Percentiles rank a stretch among this genome's conserved stretches.
Conservation (phyloP, 2,113 vertebrate species). For the Prionailurus bengalensis region DNA sequence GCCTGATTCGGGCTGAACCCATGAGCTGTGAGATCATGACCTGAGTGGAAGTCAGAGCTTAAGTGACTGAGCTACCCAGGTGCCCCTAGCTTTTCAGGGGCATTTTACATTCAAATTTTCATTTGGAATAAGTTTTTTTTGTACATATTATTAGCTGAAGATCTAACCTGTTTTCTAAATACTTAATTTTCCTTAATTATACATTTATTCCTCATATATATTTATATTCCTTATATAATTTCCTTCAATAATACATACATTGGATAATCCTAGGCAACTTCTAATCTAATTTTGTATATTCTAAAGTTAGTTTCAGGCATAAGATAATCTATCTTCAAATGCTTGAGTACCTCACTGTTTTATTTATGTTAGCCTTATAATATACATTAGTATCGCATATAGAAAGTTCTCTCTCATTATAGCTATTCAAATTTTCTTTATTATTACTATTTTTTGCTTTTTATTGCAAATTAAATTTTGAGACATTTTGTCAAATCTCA, state of each 20-base stretch:
- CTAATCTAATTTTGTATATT: neutral
- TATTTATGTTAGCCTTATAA: neutral
- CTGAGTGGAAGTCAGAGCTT: too few species aligned
- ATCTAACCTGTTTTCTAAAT: slow-evolving; percentile 33
- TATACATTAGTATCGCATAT: neutral
- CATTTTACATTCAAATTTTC: neutral
- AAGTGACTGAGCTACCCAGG: too few species aligned
- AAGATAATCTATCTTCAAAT: neutral
- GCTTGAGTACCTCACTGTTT: neutral
- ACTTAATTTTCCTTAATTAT: slow-evolving; percentile 25
- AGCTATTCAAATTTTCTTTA: neutral
- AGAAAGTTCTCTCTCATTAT: neutral
- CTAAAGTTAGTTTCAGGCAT: slow-evolving; percentile 2
- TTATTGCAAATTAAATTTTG: slow-evolving; percentile 44
- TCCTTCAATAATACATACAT: neutral
- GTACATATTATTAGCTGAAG: neutral
- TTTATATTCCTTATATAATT: slow-evolving; percentile 3
- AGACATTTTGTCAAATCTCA: slow-evolving; percentile 32
- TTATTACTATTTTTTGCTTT: slow-evolving; percentile 1
- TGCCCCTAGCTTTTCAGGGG: too few species aligned
- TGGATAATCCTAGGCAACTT: neutral
- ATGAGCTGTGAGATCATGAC: too few species aligned
- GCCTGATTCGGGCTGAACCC: too few species aligned
- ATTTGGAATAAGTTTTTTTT: slow-evolving; percentile 1
- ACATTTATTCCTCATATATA: neutral